Percentiles rank a stretch among this genome's conserved stretches.
Conservation (phyloP, 2,888 invertebrate genomes). For the Corbicula japonica region DNA sequence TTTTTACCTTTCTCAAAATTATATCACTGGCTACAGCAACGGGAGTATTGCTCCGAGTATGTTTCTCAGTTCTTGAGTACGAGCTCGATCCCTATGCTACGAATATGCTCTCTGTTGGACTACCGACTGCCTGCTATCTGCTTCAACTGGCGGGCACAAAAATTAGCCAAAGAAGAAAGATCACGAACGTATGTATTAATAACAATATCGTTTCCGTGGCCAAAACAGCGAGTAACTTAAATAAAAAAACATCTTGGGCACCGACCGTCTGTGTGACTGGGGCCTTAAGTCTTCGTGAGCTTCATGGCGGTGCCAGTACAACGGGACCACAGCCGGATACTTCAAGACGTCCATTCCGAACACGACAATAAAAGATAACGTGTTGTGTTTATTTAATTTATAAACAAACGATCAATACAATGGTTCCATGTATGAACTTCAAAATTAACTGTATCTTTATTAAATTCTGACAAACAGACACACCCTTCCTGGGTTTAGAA, state of each 20-base stretch:
- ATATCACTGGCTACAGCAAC: not conserved
- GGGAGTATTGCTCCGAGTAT: not conserved
- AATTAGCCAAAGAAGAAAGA: not conserved
- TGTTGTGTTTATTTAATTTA: no score
- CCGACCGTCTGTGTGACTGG: not conserved
- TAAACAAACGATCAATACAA: no score
- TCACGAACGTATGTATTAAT: not conserved
- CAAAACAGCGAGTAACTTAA: not conserved
- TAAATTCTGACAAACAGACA: no score
- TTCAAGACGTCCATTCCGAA: no score
- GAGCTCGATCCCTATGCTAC: not conserved
- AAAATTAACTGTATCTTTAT: no score
- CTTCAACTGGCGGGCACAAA: not conserved
- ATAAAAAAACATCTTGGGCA: not conserved
- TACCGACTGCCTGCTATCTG: not conserved
- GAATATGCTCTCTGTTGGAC: not conserved
- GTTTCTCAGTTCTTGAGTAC: not conserved
- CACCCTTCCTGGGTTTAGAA: no score
- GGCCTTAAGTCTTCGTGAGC: no score
- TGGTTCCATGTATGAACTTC: no score
- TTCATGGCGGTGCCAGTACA: no score
- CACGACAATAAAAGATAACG: no score
- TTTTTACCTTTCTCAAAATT: not conserved
- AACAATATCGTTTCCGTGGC: conserved; percentile 2
- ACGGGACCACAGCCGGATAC: no score